Percentiles rank a stretch among this genome's conserved stretches.
Conservation (phyloP, 2,113 vertebrate genomes). For the Rattus rattus region DNA sequence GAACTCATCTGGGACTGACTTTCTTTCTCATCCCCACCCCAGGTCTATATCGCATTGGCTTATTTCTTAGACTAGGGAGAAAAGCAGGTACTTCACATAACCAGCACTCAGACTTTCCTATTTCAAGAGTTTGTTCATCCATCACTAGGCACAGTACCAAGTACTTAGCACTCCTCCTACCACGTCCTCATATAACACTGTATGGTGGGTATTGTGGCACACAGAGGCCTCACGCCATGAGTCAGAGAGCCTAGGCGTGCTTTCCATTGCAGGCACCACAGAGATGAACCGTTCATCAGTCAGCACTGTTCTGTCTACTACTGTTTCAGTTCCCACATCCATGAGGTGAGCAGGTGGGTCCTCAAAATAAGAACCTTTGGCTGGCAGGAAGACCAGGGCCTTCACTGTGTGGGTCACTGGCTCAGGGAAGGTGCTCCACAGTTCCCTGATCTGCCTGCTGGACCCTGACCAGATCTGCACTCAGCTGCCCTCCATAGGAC, state of each 20-base stretch:
- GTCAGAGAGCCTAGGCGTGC: neutral
- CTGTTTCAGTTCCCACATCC: neutral
- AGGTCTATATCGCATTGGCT: neutral
- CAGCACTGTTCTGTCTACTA: neutral
- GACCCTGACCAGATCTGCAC: neutral
- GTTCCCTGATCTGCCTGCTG: neutral
- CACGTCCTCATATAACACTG: neutral
- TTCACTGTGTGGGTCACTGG: neutral
- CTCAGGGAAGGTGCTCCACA: neutral
- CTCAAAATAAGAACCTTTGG: accelerated
- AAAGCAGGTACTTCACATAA: neutral
- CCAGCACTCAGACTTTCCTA: neutral
- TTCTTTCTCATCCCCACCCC: neutral
- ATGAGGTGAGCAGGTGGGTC: neutral
- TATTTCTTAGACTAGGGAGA: neutral
- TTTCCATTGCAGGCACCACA: accelerated
- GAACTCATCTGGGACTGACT: neutral
- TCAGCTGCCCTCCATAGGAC: neutral
- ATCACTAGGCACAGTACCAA: neutral
- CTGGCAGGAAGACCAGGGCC: neutral
- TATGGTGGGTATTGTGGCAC: neutral
- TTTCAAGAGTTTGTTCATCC: neutral
- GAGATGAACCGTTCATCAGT: accelerated
- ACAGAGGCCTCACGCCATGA: neutral
- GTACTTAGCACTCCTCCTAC: accelerated